These are phyloP conservation scores for Mycetomoellerius zeteki DNA, from an alignment of 1,140 invertebrate species.

Conservation along the genomic window DNA sequence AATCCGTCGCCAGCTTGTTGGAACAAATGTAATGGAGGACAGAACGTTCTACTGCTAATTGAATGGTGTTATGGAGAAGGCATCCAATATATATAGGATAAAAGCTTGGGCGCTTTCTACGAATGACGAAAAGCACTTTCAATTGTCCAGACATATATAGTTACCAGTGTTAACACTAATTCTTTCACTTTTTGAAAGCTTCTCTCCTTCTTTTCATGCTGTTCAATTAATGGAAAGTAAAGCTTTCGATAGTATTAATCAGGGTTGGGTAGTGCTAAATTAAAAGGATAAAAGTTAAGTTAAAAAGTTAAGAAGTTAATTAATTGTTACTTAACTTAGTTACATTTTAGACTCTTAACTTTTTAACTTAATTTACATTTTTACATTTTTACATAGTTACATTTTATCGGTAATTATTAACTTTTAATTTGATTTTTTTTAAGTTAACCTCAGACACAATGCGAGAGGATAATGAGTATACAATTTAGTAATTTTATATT, in stretches of 20 bases:
- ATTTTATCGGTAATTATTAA: no score
- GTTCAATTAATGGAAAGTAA: neutral
- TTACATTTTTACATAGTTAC: no score
- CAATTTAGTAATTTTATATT: no score
- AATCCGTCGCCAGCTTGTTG: constrained; percentile 37
- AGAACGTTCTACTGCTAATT: constrained; percentile 52
- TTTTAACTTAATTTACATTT: no score
- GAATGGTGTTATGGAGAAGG: constrained; percentile 61
- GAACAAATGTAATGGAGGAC: constrained; percentile 56
- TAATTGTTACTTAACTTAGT: no score
- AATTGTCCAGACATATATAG: constrained; percentile 17
- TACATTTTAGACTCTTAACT: no score
- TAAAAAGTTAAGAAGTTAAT: no score
- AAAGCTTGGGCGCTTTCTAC: constrained; percentile 31
- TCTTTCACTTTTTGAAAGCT: neutral
- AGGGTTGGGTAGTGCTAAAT: no score
- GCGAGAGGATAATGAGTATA: no score
- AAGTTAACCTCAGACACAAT: no score
- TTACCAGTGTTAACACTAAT: neutral
- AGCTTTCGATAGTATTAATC: neutral
- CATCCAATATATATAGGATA: constrained; percentile 28
- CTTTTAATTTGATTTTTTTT: no score
- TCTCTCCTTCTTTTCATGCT: neutral
- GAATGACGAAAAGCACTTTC: constrained; percentile 35
- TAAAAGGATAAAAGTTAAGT: no score